These are phyloP conservation scores for Acropora yongei DNA, from an alignment of 64 coral and sea anemone genomes.

Conservation along the genomic window DNA sequence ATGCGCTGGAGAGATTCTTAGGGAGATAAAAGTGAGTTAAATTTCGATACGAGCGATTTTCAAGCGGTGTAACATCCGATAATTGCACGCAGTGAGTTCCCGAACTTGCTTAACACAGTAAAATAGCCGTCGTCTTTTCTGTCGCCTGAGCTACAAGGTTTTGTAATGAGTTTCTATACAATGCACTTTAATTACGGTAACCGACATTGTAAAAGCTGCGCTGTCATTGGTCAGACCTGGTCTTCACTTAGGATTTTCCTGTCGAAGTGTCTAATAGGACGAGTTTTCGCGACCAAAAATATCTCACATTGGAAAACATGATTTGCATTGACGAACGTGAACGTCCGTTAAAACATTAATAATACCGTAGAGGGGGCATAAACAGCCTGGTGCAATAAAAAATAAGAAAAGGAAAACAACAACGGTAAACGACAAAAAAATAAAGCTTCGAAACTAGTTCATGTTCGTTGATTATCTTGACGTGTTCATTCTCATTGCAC, in stretches of 20 bases:
- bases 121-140: conserved; percentile 12
- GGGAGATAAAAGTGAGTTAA: not conserved
- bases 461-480: not conserved
- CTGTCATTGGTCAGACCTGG: conserved; percentile 33
- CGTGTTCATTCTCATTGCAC: not conserved
- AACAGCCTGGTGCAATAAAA: not conserved
- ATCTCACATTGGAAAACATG: not conserved
- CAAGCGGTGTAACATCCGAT: not conserved
- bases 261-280: conserved; percentile 54
- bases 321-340: not conserved
- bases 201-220: conserved; percentile 17
- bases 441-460: not conserved
- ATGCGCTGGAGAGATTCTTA: not conserved
- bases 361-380: too few relatives aligned
- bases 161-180: conserved; percentile 66
- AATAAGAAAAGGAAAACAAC: not conserved
- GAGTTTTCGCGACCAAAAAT: conserved; percentile 1
- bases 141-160: conserved; percentile 73
- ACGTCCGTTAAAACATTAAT: not conserved
- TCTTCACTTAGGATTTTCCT: conserved; percentile 43
- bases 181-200: conserved; percentile 61
- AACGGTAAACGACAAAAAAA: not conserved
- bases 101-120: conserved; percentile 42
- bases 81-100: not conserved
- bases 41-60: not conserved